Evolutionary conservation across 2,113 vertebrate species (phyloP), one percentile per base, ranked within the genome.

Genomic region (Dromas ardeola): DNA sequence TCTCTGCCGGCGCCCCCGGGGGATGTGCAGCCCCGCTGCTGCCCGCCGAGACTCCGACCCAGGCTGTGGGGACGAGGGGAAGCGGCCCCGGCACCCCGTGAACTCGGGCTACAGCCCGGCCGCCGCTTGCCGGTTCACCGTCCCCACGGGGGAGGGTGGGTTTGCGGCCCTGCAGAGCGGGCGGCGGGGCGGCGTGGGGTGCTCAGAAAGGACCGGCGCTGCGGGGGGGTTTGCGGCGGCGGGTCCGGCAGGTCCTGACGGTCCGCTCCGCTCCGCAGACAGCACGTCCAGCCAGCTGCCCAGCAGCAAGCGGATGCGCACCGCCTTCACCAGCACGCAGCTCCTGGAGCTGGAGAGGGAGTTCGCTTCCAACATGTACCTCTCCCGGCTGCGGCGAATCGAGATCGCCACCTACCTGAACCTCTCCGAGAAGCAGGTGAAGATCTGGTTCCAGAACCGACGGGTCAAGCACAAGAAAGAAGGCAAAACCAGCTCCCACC

Each of bases 401-500:
- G 99, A 99, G 98, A 99, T 99, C 95, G 99, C 99, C 93, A 99
- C 99, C 67, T 99, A 99, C 98, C 99, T 99, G 97, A 99, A 99
- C 97, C 98, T 99, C 96, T 99, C 99, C 19, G 99, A 99, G 98
- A 99, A 99, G 95, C 99, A 99, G 98, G 99, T 99, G 91, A 99
- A 99, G 97, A 99, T 99, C 96, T 99, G 99, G 99, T 99, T 99
- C 98, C 99, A 99, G 97, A 99, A 99, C 97, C 99, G 99, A 84
- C 98, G 99, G 27, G 99, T 99, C 93, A 99, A 99, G 95, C 99
- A 99, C 98, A 99, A 99, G 98, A 99, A 99, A 93, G 99, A 99
- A 95, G 99, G 99, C 78, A 99, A 99, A 96, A 98, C 98, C 90
- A 96, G 98, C 94, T 98, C 97, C n/a, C 99, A 99, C 88, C 97